phyloP scores from a whole-genome alignment of 2,797 vertebrate species.

The Chiroxiphia lanceolata region DNA sequence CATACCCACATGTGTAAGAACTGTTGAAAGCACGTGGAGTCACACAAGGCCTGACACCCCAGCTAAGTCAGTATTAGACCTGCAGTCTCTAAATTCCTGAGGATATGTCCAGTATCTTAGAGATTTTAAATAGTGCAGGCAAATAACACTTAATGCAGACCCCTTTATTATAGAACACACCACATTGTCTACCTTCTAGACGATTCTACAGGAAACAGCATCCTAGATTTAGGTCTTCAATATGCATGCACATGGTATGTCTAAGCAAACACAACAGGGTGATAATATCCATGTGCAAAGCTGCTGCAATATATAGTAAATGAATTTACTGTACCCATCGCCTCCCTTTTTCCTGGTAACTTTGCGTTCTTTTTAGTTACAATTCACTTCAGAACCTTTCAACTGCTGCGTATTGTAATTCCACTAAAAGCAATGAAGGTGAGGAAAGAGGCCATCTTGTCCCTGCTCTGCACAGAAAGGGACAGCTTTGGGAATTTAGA shows the following conservation, averaged over 20 bases:
- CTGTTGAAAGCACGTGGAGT: background rate
- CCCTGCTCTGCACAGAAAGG: background rate
- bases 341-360: background rate
- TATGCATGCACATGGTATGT: accelerated
- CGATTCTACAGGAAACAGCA: background rate
- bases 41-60: background rate
- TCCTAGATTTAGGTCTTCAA: background rate
- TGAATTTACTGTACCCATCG: background rate
- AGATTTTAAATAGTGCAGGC: background rate
- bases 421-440: background rate
- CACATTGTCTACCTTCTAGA: background rate
- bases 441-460: background rate
- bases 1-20: background rate
- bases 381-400: background rate
- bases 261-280: background rate
- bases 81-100: background rate
- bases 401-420: background rate
- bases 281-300: background rate
- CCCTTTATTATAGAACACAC: background rate
- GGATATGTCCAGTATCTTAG: background rate
- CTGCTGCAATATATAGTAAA: background rate
- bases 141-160: background rate
- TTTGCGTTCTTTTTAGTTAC: background rate
- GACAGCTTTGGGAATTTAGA: background rate
- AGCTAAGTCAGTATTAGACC: background rate